phyloP scores from a whole-genome alignment of 2,113 vertebrate species.

The Lepisosteus oculatus region DNA sequence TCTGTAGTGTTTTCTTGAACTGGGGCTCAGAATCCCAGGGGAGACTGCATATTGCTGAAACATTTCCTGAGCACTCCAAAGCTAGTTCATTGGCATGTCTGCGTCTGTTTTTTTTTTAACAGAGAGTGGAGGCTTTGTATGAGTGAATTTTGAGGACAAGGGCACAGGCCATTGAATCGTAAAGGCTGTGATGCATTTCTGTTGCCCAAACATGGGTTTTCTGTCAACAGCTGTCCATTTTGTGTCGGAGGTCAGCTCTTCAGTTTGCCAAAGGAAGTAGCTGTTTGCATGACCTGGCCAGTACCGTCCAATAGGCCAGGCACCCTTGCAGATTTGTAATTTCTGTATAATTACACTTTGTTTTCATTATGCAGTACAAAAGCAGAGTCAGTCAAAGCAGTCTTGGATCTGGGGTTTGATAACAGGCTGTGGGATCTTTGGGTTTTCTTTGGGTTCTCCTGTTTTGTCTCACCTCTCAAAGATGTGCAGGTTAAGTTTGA shows the following conservation, averaged over 20 bases:
- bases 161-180: background rate
- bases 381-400: too few species aligned
- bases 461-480: too few species aligned
- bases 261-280: too few species aligned
- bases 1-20: constrained; percentile 63
- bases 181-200: background rate
- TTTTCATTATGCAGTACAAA: too few species aligned
- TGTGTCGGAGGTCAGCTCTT: background rate
- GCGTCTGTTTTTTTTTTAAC: constrained; percentile 39
- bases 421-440: too few species aligned
- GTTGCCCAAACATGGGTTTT: background rate
- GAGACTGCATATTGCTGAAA: constrained; percentile 62
- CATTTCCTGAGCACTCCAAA: constrained; percentile 68
- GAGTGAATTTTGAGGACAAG: background rate
- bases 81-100: constrained; percentile 49
- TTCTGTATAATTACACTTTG: too few species aligned
- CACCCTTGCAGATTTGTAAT: too few species aligned
- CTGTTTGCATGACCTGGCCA: too few species aligned
- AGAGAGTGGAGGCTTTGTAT: background rate
- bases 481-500: too few species aligned
- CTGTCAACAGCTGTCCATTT: background rate
- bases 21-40: constrained; percentile 59
- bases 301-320: too few species aligned
- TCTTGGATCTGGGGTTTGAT: too few species aligned
- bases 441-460: too few species aligned